A percentile compares a stretch with the other conserved stretches of the same genome.
phyloP scores from a whole-genome alignment of 2,888 invertebrate genomes.

The Celastrina argiolus region DNA sequence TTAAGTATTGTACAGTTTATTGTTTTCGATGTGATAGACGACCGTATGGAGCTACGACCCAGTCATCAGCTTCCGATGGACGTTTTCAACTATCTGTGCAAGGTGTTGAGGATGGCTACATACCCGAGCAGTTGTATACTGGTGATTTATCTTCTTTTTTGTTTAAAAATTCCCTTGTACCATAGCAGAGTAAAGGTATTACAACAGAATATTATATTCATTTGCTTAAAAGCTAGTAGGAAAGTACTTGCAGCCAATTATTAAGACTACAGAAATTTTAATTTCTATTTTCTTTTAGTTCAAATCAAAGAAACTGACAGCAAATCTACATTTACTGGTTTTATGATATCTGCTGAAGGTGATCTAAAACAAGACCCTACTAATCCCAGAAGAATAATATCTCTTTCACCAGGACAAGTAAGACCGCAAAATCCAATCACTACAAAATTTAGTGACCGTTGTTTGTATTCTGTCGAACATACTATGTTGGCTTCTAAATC shows the following conservation, averaged over 20 bases:
- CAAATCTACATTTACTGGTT: slow-evolving; percentile 54
- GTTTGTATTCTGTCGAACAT: slow-evolving; percentile 62
- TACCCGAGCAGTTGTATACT: slow-evolving; percentile 63
- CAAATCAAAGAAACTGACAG: slow-evolving; percentile 55
- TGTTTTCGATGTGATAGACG: slow-evolving; percentile 60
- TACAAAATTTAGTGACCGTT: slow-evolving; percentile 61
- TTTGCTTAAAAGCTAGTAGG: too few species aligned
- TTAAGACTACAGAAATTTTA: background rate
- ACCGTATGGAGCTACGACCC: slow-evolving; percentile 57
- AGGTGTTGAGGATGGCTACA: slow-evolving; percentile 51
- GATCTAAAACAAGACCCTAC: slow-evolving; percentile 54
- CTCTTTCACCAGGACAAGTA: slow-evolving; percentile 54
- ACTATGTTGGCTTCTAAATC: slow-evolving; percentile 49
- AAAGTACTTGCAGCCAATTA: too few species aligned
- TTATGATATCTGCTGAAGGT: slow-evolving; percentile 67
- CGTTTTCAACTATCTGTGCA: slow-evolving; percentile 51
- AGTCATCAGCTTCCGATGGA: slow-evolving; percentile 58
- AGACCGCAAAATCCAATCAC: slow-evolving; percentile 46
- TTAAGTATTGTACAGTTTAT: slow-evolving; percentile 21
- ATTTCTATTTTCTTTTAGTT: slow-evolving; percentile 42
- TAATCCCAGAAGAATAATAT: slow-evolving; percentile 51
- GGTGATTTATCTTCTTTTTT: slow-evolving; percentile 38
- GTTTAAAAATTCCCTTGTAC: background rate
- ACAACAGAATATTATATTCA: too few species aligned
- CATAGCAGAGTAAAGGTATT: background rate